Percentiles rank a stretch among this genome's conserved stretches.
phyloP scores from a whole-genome alignment of 2,888 invertebrate species.

The Melanostoma scalare region DNA sequence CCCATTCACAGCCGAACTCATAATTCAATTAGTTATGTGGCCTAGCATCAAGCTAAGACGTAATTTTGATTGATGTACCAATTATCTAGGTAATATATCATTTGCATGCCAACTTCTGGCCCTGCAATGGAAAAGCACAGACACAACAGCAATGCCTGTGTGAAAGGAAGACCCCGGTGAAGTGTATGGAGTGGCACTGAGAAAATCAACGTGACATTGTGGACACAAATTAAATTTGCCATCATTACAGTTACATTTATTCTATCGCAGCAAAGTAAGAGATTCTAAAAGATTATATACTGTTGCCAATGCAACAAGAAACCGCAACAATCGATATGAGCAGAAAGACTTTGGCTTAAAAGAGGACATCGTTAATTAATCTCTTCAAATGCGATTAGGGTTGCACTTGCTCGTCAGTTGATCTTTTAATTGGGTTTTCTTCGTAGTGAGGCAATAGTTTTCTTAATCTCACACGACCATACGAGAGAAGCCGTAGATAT shows the following conservation, averaged over 20 bases:
- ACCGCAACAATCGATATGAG: conserved; percentile 47
- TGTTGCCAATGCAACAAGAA: conserved; percentile 5
- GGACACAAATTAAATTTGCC: conserved; percentile 66
- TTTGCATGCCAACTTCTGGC: conserved; percentile 76
- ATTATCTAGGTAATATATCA: conserved; percentile 81
- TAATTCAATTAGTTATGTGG: conserved; percentile 65
- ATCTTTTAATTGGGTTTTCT: conserved; percentile 68
- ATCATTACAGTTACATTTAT: conserved; percentile 60
- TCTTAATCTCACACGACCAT: too few species aligned
- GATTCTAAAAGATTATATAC: not conserved
- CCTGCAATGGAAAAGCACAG: conserved; percentile 11
- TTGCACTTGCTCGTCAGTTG: conserved; percentile 42
- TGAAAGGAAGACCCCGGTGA: not conserved
- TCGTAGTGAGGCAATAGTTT: not conserved
- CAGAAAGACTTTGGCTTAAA: conserved; percentile 27
- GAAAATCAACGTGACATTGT: conserved; percentile 69
- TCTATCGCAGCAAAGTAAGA: not conserved
- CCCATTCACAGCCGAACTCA: conserved; percentile 51
- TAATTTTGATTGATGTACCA: conserved; percentile 81
- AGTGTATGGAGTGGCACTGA: conserved; percentile 27
- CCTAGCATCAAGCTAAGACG: conserved; percentile 67
- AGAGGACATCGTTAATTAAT: conserved; percentile 56
- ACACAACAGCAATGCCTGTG: not conserved
- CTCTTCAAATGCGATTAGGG: conserved; percentile 65
- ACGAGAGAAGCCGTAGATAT: too few species aligned